Evolutionary conservation across 1,140 invertebrate species (phyloP), one percentile per base, ranked within the genome.

Genomic region (Diachasmimorpha longicaudata): DNA sequence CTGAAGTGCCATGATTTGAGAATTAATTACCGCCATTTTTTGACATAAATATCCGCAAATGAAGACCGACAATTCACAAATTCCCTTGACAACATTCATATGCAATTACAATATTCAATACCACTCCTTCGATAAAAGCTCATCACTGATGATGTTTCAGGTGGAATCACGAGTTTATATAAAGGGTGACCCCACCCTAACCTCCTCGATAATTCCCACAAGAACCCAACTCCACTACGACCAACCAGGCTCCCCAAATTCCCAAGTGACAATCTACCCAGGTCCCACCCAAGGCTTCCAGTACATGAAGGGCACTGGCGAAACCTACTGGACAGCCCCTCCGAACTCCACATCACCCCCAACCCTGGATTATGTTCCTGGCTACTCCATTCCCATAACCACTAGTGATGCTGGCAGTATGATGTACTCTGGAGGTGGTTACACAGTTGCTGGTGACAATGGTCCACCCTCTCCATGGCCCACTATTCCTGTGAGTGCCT

Each of bases 121-220:
- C 2, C 6, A 6, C 31, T 31, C 31, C 2, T 2, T 31, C 31
- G 6, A 31, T 31, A 31, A 31, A 31, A 31, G 6, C 31, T 3
- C 31, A 31, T 31, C 31, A 31, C 6, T 31, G 31, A 70, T 78
- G 23, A 16, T 66, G 1, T 69, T 52, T 21, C 74, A 89, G 86
- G 80, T 87, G 9, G 88, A 89, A 67, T 84, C 87, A 13, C 80
- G 85, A 2, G 80, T 86, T 0, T 89, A 85, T 76, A 86, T 89
- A 79, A 92, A 92, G 76, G 89, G 88, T 74, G 91, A 93, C 79
- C 91, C 91, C 6, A 91, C 91, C 5, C 80, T 92, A 14, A 87
- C 90, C 0, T 92, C 90, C 0, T 91, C 91, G 0, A 77, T 92
- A 70, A 75, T 89, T 21, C 19, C 71, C 11, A 82, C 87, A 70